Conservation (phyloP, 2,888 invertebrate genomes). For the Elmis aenea region DNA sequence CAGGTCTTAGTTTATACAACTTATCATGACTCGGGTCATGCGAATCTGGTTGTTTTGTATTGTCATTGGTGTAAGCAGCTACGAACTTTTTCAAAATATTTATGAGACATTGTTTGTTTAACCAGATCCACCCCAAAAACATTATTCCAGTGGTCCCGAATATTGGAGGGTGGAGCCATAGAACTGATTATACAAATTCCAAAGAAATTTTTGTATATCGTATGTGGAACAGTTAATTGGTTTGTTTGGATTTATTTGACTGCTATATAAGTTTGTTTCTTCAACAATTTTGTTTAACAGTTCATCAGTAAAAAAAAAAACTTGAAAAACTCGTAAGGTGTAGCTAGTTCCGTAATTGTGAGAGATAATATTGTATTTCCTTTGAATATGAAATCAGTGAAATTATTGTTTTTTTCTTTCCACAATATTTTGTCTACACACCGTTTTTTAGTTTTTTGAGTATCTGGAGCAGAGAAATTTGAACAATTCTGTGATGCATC, state of each 20-base stretch:
- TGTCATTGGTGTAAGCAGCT: constrained; percentile 25
- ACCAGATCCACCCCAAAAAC: constrained; percentile 21
- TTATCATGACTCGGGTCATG: constrained; percentile 18
- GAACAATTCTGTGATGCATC: no score
- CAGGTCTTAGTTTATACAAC: constrained; percentile 24
- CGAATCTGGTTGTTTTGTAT: constrained; percentile 11
- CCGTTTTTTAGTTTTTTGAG: no score
- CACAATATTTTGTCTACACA: constrained; percentile 3
- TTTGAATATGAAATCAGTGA: constrained; percentile 5
- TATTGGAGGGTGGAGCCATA: constrained; percentile 13
- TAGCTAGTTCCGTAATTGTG: constrained; percentile 7
- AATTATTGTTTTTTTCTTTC: constrained; percentile 4
- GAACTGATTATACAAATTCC: constrained; percentile 27
- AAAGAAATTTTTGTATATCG: constrained; percentile 16
- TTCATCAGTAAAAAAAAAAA: constrained; percentile 12
- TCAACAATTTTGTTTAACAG: constrained; percentile 13
- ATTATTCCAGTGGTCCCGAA: constrained; percentile 25
- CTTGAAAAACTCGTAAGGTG: constrained; percentile 16
- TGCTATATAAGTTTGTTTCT: constrained; percentile 11
- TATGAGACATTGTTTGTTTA: constrained; percentile 25
- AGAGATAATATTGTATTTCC: constrained; percentile 7
- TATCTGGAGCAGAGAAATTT: no score
- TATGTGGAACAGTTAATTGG: constrained; percentile 1
- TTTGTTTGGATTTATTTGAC: constrained; percentile 12
- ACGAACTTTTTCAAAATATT: constrained; percentile 26